Evolutionary conservation across 1,140 invertebrate species (phyloP).

Genomic region (Ganaspis sp.): DNA sequence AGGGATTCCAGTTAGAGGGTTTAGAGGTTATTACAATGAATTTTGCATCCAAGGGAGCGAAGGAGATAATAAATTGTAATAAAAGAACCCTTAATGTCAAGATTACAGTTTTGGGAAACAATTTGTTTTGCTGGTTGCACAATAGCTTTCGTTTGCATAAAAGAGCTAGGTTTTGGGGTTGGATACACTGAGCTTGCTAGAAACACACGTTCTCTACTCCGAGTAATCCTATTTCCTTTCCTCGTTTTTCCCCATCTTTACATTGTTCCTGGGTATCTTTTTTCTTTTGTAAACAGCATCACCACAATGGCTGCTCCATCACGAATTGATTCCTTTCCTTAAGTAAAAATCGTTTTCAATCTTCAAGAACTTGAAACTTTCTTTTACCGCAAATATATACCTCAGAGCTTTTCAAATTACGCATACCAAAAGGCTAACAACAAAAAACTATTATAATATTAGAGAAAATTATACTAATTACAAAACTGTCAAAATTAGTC

Average conservation of each 20-base stretch:
- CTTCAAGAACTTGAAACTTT: neutral
- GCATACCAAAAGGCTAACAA: no score
- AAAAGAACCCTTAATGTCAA: neutral
- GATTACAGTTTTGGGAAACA: slow-evolving; percentile 12
- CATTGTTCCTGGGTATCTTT: neutral
- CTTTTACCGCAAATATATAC: no score
- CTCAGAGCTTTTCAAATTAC: no score
- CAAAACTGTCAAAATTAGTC: no score
- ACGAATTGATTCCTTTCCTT: neutral
- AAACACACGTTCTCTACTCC: slow-evolving; percentile 12
- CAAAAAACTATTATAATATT: no score
- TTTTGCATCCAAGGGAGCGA: neutral
- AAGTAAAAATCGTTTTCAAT: neutral
- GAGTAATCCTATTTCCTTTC: slow-evolving; percentile 20
- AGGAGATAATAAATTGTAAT: neutral
- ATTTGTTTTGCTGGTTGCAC: neutral
- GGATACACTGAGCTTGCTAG: slow-evolving; percentile 25
- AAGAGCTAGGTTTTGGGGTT: neutral
- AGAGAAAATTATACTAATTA: no score
- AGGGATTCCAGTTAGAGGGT: no score
- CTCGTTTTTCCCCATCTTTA: slow-evolving; percentile 17
- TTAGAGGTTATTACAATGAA: no score
- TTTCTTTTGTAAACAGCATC: neutral
- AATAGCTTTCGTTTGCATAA: slow-evolving; percentile 23
- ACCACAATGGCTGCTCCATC: slow-evolving; percentile 14